phyloP scores from a whole-genome alignment of 35 echinoderm and acorn worm genomes.

The Eucidaris tribuloides region DNA sequence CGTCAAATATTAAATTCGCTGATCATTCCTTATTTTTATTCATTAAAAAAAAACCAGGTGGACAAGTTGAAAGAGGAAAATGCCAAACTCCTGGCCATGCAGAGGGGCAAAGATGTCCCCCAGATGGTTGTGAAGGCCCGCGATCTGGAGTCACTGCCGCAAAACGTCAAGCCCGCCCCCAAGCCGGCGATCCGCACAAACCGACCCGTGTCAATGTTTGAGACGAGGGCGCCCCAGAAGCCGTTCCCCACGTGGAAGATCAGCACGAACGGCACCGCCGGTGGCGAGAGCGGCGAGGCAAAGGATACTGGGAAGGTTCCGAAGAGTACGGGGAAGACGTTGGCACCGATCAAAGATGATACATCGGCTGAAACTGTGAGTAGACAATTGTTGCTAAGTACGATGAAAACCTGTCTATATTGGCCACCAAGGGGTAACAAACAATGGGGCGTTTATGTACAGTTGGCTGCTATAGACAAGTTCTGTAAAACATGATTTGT shows the following conservation, averaged over 20 bases:
- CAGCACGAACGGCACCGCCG: neutral
- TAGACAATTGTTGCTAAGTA: neutral
- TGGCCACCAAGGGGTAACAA: no score
- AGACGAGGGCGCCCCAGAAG: constrained; percentile 50
- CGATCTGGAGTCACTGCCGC: constrained; percentile 33
- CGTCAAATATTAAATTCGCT: no score
- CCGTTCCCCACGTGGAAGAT: constrained; percentile 40
- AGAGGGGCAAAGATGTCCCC: constrained; percentile 33
- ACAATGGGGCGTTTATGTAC: no score
- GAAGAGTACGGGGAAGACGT: neutral
- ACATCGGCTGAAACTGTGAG: neutral
- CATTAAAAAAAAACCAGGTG: no score
- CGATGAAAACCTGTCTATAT: no score
- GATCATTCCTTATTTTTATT: neutral
- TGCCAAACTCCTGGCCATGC: constrained; percentile 54
- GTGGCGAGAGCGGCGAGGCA: neutral
- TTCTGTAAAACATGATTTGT: no score
- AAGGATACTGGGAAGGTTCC: constrained; percentile 19
- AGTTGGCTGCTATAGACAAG: no score
- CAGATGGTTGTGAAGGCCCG: constrained; percentile 11
- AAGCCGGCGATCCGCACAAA: neutral
- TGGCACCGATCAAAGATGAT: constrained; percentile 8
- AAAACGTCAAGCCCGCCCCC: neutral
- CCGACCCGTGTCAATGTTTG: constrained; percentile 82
- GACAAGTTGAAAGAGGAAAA: constrained; percentile 94